Conservation (phyloP, 1,140 invertebrate species). For the Drosophila yakuba region DNA sequence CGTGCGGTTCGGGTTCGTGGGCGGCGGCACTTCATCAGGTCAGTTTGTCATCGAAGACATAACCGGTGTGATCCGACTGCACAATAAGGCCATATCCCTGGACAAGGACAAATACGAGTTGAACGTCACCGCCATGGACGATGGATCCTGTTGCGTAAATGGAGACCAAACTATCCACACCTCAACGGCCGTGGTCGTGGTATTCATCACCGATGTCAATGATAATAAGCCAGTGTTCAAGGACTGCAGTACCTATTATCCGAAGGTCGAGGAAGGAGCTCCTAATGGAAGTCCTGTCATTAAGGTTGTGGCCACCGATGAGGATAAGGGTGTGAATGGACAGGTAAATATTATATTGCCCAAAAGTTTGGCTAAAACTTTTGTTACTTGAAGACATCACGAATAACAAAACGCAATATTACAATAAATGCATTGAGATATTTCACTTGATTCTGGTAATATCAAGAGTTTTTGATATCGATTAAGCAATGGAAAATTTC, state of each 20-base stretch:
- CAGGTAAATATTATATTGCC: slow-evolving; percentile 86
- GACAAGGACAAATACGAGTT: slow-evolving; percentile 96
- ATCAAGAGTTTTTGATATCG: not conserved
- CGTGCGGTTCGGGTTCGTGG: slow-evolving; percentile 96
- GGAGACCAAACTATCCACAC: slow-evolving; percentile 94
- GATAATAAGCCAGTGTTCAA: slow-evolving; percentile 98
- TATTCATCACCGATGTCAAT: slow-evolving; percentile 98
- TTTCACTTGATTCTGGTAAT: not conserved
- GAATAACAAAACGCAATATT: no score
- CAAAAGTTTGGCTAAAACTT: no score
- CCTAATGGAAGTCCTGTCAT: slow-evolving; percentile 96
- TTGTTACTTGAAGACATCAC: no score
- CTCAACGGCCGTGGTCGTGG: slow-evolving; percentile 97
- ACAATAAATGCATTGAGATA: no score
- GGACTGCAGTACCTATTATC: slow-evolving; percentile 95
- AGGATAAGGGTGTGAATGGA: slow-evolving; percentile 97
- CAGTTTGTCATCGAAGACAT: slow-evolving; percentile 98
- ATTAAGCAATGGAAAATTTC: not conserved
- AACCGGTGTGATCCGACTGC: slow-evolving; percentile 96
- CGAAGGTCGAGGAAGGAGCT: slow-evolving; percentile 96
- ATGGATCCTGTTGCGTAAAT: slow-evolving; percentile 95
- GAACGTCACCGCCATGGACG: slow-evolving; percentile 97
- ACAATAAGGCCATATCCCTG: slow-evolving; percentile 92
- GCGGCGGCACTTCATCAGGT: slow-evolving; percentile 93
- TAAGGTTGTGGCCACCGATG: slow-evolving; percentile 96